These are phyloP conservation scores for Notothenia coriiceps DNA, from an alignment of 2,113 vertebrate genomes.

Conservation along the genomic window DNA sequence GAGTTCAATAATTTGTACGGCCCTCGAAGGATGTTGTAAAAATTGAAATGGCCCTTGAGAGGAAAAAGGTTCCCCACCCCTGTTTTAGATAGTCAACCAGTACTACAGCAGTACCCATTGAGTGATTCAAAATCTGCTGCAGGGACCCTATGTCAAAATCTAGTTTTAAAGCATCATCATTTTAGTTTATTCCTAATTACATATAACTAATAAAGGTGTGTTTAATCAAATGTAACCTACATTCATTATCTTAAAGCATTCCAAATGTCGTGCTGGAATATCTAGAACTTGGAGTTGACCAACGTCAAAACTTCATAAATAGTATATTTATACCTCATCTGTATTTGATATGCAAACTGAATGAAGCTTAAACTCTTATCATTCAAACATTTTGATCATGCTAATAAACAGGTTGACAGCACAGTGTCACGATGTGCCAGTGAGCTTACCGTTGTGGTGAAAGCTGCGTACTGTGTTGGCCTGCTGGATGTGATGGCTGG, in stretches of 20 bases:
- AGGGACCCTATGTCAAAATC: constrained; percentile 3
- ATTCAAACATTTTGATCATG: not conserved
- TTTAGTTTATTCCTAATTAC: not conserved
- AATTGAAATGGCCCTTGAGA: no score
- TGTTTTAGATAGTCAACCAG: not conserved
- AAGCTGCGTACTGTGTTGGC: constrained; percentile 87
- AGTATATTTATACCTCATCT: constrained; percentile 12
- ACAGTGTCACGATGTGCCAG: not conserved
- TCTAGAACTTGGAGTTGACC: constrained; percentile 6
- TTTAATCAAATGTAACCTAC: not conserved
- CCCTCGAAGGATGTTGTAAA: no score
- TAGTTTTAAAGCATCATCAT: not conserved
- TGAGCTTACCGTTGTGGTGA: constrained; percentile 82
- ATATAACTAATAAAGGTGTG: not conserved
- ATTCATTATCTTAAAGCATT: no score
- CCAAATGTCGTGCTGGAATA: not conserved
- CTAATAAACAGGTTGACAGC: not conserved
- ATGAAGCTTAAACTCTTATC: not conserved
- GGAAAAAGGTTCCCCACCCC: no score
- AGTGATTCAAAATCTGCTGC: not conserved
- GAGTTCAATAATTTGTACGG: no score
- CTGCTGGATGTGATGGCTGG: constrained; percentile 81
- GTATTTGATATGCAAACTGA: constrained; percentile 13
- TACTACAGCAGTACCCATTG: not conserved
- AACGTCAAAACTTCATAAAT: constrained; percentile 22